phyloP scores from a whole-genome alignment of 2,113 vertebrate genomes.

The Ceyx cyanopectus region DNA sequence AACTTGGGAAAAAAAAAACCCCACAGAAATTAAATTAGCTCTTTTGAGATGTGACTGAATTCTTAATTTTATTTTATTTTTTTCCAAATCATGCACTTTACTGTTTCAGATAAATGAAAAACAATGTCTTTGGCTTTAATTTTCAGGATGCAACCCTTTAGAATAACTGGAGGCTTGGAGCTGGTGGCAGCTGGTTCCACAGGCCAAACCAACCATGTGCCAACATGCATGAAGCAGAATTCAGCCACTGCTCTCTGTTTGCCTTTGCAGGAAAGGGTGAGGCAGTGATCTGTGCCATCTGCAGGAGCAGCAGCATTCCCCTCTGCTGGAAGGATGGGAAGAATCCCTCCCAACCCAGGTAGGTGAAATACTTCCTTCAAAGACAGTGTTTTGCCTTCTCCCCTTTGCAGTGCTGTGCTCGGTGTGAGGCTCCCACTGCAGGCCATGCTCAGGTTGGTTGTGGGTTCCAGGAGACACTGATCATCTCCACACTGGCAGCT shows the following conservation, averaged over 20 bases:
- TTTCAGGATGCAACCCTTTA: neutral
- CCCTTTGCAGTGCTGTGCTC: neutral
- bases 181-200: neutral
- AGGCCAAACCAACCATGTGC: neutral
- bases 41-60: constrained; percentile 20
- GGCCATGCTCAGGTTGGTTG: neutral
- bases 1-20: constrained; percentile 4
- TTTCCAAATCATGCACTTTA: neutral
- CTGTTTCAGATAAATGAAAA: neutral
- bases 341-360: neutral
- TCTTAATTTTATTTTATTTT: neutral
- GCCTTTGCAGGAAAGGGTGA: neutral
- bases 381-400: neutral
- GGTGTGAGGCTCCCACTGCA: neutral
- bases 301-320: neutral
- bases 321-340: neutral
- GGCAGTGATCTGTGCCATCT: neutral
- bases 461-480: neutral
- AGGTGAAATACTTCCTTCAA: neutral
- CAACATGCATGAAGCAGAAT: neutral
- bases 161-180: neutral
- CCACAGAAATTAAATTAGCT: constrained; percentile 59
- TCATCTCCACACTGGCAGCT: neutral
- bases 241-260: neutral
- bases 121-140: neutral